These are phyloP conservation scores for Brachionus rubens DNA, from an alignment of 1,140 invertebrate genomes.

Conservation along the genomic window DNA sequence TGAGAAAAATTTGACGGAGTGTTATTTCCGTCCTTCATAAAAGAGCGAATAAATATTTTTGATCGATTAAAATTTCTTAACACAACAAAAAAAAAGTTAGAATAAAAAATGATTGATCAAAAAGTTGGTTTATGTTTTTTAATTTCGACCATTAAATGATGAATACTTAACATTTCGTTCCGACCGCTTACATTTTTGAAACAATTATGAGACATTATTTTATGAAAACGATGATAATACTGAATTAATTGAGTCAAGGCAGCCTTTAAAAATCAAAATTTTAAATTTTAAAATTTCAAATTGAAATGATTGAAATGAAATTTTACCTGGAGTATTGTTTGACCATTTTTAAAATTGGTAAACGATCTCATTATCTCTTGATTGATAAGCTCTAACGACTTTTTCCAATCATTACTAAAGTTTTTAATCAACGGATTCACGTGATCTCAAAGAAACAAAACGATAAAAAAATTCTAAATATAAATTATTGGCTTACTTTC, in stretches of 20 bases:
- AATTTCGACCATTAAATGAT: slow-evolving; percentile 97
- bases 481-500: slow-evolving; percentile 65
- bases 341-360: slow-evolving; percentile 90
- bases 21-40: not conserved
- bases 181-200: slow-evolving; percentile 69
- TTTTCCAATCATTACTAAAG: slow-evolving; percentile 89
- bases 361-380: slow-evolving; percentile 89
- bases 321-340: slow-evolving; percentile 72
- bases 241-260: slow-evolving; percentile 91
- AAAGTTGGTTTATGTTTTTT: slow-evolving; percentile 93
- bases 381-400: slow-evolving; percentile 87
- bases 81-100: not conserved
- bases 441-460: slow-evolving; percentile 64
- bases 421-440: slow-evolving; percentile 76
- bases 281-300: not conserved
- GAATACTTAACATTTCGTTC: slow-evolving; percentile 90
- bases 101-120: slow-evolving; percentile 49
- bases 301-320: not conserved
- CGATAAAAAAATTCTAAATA: not conserved
- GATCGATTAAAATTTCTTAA: not conserved
- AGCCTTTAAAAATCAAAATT: slow-evolving; percentile 65
- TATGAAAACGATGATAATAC: slow-evolving; percentile 95
- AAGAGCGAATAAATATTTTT: not conserved
- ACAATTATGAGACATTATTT: slow-evolving; percentile 76
- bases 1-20: not conserved